Conservation (phyloP, 2,797 vertebrate genomes). For the Coregonus suidteri region DNA sequence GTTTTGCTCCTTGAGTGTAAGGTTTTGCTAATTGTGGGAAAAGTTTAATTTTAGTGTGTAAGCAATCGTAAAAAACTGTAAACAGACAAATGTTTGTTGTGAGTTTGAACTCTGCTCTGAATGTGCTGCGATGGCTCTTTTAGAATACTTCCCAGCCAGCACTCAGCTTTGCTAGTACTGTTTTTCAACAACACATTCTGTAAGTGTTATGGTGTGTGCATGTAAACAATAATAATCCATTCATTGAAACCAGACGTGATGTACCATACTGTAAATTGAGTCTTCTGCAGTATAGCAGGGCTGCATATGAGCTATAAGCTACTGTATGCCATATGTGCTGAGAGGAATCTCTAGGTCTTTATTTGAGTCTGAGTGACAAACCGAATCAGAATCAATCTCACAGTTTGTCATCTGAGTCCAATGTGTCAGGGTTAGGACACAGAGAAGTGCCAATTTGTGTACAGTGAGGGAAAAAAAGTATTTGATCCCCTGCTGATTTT, state of each 20-base stretch:
- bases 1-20: no score
- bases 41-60: no score
- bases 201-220: not conserved
- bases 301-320: not conserved
- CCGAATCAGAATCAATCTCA: constrained; percentile 15
- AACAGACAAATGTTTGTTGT: constrained; percentile 15
- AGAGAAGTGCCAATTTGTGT: no score
- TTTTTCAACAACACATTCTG: not conserved
- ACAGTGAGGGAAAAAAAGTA: no score
- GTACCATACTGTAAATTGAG: not conserved
- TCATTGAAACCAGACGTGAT: not conserved
- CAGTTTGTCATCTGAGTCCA: constrained; percentile 26
- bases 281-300: not conserved
- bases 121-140: constrained; percentile 11
- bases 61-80: no score
- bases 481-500: no score
- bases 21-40: no score
- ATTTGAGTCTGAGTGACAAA: constrained; percentile 17
- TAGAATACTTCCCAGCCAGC: not conserved
- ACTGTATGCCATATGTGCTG: not conserved
- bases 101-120: constrained; percentile 23
- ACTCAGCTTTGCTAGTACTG: not conserved
- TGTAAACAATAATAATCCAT: constrained; percentile 27
- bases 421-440: constrained; percentile 27
- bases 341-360: not conserved